A percentile compares a stretch with the other conserved stretches of the same genome.
Evolutionary conservation across 2,888 invertebrate genomes (phyloP).

Genomic region (Nasonia oneida): DNA sequence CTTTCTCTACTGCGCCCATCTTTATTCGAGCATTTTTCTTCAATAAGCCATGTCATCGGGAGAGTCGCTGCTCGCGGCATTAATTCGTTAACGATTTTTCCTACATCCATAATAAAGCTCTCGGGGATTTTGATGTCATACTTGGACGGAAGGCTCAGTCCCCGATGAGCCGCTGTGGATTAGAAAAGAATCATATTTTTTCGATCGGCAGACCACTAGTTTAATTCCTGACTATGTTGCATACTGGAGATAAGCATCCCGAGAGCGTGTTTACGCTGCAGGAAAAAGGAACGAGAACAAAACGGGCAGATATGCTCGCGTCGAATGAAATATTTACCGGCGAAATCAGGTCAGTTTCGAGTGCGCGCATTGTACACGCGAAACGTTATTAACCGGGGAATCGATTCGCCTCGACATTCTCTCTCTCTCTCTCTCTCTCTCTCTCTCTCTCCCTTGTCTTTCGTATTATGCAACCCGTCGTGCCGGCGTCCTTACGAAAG

Average conservation of each 20-base stretch:
- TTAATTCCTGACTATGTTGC: too few species aligned
- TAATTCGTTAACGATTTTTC: neutral
- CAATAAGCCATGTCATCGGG: neutral
- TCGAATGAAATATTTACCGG: slow-evolving; percentile 14
- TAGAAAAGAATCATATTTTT: neutral
- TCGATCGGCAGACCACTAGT: too few species aligned
- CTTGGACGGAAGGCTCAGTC: neutral
- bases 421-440: neutral
- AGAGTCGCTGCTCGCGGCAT: neutral
- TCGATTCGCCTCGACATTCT: neutral
- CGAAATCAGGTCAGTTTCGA: slow-evolving; percentile 13
- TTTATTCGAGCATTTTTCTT: neutral
- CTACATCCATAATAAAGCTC: neutral
- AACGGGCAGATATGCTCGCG: neutral
- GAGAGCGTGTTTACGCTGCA: neutral
- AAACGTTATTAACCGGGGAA: neutral
- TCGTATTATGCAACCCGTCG: neutral
- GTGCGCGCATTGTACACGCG: slow-evolving; percentile 1
- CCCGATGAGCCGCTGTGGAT: neutral
- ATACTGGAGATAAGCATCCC: neutral
- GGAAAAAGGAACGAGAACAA: neutral
- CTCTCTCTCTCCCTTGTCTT: neutral
- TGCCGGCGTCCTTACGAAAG: neutral
- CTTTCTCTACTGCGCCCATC: neutral
- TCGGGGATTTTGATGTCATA: neutral